Evolutionary conservation across 2,888 invertebrate genomes (phyloP), one percentile per base, ranked within the genome.

Genomic region (Pollenia amentaria): DNA sequence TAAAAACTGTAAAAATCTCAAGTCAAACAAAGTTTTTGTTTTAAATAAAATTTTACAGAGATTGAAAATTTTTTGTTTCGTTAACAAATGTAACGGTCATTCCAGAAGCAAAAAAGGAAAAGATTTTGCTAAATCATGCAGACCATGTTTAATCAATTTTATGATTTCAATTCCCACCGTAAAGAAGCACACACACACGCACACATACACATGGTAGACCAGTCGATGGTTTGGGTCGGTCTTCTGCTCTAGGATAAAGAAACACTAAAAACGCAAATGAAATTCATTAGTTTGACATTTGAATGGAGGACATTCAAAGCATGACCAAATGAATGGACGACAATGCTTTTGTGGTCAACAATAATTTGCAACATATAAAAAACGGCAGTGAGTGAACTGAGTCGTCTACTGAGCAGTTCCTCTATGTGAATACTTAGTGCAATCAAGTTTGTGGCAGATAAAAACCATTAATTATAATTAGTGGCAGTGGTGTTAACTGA

Each of bases 261-360:
- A 77, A 14, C 29, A 16, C 9, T 18, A 48, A 62, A 79, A 80
- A 84, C 72, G 76, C 69, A 80, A 86, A 84, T 84, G 44, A 84
- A 73, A 80, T 87, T 87, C 87, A 87, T 87, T 87, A 87, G 80
- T 87, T 84, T 87, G 84, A 87, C 84, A 84, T 87, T 84, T 84
- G 87, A 84, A 87, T 65, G 72, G 65, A 44, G 29, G 21, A 46
- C 51, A 55, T 55, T 64, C 51, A 70, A 70, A 57, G 72, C 67
- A 77, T 82, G 62, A 75, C 78, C 69, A 42, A 67, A 51, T 60
- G n/a, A 38, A 60, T 78, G 51, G 10, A 60, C 42, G 55, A 75
- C 75, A 86, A 83, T 64, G 18, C 11, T 70, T 53, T 78, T 73
- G 82, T 82, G 86, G 86, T 73, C 86, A 87, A 84, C 84, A 87